Percentiles rank a stretch among this genome's conserved stretches.
These are phyloP conservation scores for Tyto alba DNA, from an alignment of 2,113 vertebrate genomes.

Conservation along the genomic window DNA sequence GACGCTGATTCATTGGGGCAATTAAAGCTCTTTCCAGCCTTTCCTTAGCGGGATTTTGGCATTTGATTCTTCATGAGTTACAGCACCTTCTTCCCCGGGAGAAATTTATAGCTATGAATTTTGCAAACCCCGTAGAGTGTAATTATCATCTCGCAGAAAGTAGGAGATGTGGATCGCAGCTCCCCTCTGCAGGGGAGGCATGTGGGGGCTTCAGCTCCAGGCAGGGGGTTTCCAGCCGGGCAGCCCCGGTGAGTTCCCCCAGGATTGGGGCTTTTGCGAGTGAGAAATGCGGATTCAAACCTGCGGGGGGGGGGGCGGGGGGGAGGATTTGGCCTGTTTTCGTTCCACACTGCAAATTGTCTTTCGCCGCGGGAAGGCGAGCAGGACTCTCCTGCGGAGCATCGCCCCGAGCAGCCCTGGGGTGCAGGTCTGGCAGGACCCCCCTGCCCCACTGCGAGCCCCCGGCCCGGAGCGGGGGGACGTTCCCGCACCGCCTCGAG, in stretches of 20 bases:
- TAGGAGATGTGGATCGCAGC: not conserved
- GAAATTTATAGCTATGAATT: not conserved
- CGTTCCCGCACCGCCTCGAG: not conserved
- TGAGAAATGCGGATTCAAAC: fast-evolving
- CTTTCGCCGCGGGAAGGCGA: fast-evolving
- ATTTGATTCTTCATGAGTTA: not conserved
- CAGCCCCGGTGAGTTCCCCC: fast-evolving
- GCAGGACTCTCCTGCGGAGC: not conserved
- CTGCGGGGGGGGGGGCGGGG: no score
- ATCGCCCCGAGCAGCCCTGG: not conserved
- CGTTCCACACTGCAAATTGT: not conserved
- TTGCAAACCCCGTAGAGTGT: not conserved
- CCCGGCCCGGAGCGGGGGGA: fast-evolving
- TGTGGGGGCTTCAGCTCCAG: not conserved
- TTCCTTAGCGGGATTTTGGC: not conserved
- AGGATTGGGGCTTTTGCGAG: not conserved
- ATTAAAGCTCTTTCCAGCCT: not conserved
- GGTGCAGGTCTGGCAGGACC: not conserved
- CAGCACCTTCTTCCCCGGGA: not conserved
- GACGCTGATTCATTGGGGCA: not conserved
- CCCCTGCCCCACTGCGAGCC: fast-evolving
- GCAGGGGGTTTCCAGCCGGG: not conserved
- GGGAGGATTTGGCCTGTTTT: not conserved
- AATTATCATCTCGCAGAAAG: not conserved
- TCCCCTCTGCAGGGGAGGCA: not conserved